Conservation (phyloP, 2,888 invertebrate species). For the Isotomurus palustris region DNA sequence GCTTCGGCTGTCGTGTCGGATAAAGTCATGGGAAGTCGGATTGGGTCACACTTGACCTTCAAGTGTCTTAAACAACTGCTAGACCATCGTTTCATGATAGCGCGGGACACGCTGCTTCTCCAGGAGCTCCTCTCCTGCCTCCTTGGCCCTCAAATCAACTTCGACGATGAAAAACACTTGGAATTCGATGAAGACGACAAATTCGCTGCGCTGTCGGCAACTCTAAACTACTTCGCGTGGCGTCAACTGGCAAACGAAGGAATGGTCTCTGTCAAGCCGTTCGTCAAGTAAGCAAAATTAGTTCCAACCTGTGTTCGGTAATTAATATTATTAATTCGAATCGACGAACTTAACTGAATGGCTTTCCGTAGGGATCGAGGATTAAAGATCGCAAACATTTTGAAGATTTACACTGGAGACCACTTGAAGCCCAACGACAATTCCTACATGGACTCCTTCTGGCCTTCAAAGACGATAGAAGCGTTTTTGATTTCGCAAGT, state of each 20-base stretch:
- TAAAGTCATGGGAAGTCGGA: conserved; percentile 40
- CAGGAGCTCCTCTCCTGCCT: conserved; percentile 31
- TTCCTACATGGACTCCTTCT: conserved; percentile 23
- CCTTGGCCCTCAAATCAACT: conserved; percentile 30
- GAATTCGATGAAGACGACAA: conserved; percentile 24
- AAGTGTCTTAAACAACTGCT: conserved; percentile 38
- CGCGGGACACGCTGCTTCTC: conserved; percentile 36
- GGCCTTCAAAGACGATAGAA: conserved; percentile 42
- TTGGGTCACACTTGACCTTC: conserved; percentile 41
- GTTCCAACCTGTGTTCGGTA: not conserved
- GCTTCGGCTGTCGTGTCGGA: conserved; percentile 26
- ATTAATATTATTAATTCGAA: too few relatives aligned
- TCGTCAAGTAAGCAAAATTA: conserved; percentile 25
- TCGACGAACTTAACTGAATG: too few relatives aligned
- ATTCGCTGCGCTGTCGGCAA: conserved; percentile 19
- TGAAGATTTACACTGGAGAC: conserved; percentile 38
- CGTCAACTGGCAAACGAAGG: conserved; percentile 24
- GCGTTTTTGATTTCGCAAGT: conserved; percentile 38
- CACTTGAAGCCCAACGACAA: conserved; percentile 28
- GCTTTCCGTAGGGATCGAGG: conserved; percentile 35
- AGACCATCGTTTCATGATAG: conserved; percentile 42
- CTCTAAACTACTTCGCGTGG: conserved; percentile 30
- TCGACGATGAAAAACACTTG: conserved; percentile 29
- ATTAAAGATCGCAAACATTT: conserved; percentile 39
- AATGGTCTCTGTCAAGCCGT: conserved; percentile 35